phyloP scores from a whole-genome alignment of 2,888 invertebrate genomes.

The Drosophila leonis region DNA sequence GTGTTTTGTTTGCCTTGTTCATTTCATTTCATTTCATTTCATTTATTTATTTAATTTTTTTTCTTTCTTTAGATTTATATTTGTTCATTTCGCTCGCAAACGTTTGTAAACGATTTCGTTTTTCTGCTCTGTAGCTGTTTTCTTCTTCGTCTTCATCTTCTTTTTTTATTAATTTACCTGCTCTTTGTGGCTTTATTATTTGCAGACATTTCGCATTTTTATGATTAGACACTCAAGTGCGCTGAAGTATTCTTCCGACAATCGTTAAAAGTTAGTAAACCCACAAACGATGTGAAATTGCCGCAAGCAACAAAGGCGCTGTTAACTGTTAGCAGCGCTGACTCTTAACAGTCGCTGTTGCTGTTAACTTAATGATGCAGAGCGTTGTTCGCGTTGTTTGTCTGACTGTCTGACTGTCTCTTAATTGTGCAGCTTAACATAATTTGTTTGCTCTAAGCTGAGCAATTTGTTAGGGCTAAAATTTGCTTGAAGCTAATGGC shows the following conservation, averaged over 20 bases:
- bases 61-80: conserved; percentile 13
- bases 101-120: conserved; percentile 66
- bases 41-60: conserved; percentile 39
- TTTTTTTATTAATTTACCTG: conserved; percentile 35
- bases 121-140: conserved; percentile 40
- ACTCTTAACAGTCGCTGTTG: conserved; percentile 13
- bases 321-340: conserved; percentile 34
- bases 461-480: conserved; percentile 6
- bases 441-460: conserved; percentile 41
- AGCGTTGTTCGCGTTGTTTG: not conserved
- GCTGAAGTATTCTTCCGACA: conserved; percentile 75
- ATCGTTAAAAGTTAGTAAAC: conserved; percentile 59
- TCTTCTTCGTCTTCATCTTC: conserved; percentile 27
- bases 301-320: conserved; percentile 17
- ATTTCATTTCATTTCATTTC: conserved; percentile 51
- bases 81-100: conserved; percentile 19
- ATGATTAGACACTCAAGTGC: conserved; percentile 73
- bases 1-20: conserved; percentile 58
- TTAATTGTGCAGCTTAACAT: conserved; percentile 62
- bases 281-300: conserved; percentile 33
- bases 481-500: not conserved
- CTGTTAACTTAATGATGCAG: conserved; percentile 32
- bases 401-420: not conserved
- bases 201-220: conserved; percentile 70
- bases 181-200: conserved; percentile 68